Conservation (phyloP, 2,797 vertebrate genomes). For the Acanthornis magna region DNA sequence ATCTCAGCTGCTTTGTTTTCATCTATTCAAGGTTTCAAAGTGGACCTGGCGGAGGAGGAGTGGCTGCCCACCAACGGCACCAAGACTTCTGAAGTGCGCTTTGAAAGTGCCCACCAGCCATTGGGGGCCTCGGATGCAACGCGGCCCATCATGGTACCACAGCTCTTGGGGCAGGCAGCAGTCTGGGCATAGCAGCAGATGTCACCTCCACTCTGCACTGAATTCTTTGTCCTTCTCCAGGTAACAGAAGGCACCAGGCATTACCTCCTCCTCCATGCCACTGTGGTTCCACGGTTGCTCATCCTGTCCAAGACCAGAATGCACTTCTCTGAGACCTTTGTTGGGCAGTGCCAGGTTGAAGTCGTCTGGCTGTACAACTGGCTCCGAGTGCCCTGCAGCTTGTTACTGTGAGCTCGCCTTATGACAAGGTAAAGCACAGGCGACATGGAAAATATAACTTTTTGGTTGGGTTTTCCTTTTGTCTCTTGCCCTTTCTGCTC, state of each 20-base stretch:
- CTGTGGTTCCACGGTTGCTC: conserved; percentile 76
- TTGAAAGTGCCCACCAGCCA: conserved; percentile 70
- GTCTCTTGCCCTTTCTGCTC: background rate
- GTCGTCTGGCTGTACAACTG: conserved; percentile 83
- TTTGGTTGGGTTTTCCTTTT: background rate
- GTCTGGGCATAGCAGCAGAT: background rate
- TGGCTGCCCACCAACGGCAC: conserved; percentile 80
- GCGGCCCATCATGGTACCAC: background rate
- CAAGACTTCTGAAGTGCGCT: conserved; percentile 79
- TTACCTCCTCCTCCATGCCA: conserved; percentile 76
- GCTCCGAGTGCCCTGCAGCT: conserved; percentile 79
- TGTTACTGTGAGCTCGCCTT: conserved; percentile 32
- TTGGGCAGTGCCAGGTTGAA: conserved; percentile 86
- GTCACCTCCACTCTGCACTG: background rate
- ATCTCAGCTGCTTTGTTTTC: background rate
- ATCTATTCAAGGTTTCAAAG: conserved; percentile 80
- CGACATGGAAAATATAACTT: rapidly evolving
- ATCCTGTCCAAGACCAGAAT: conserved; percentile 76
- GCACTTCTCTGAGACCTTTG: conserved; percentile 79
- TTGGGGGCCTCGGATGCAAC: background rate
- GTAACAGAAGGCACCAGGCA: conserved; percentile 74
- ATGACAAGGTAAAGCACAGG: conserved; percentile 62
- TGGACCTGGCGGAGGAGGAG: conserved; percentile 80
- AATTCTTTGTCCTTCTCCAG: background rate
- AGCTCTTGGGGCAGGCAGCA: background rate